phyloP scores from a whole-genome alignment of 2,113 vertebrate genomes.

The Struthio camelus region DNA sequence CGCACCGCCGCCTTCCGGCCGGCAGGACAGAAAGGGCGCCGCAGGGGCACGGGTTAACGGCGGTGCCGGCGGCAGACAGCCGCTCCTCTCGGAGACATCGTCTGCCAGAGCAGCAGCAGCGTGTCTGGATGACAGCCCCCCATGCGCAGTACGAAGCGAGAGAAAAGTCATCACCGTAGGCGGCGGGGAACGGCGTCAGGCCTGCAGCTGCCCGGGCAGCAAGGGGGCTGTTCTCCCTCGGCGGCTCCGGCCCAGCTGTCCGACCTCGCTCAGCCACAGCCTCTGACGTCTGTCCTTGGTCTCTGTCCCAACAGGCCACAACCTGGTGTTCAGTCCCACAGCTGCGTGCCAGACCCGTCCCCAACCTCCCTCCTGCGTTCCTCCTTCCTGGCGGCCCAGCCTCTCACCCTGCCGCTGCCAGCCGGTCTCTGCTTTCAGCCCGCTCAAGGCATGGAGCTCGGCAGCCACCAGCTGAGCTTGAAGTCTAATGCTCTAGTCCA shows the following conservation, averaged over 20 bases:
- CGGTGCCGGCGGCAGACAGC: too few species aligned
- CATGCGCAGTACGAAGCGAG: not conserved
- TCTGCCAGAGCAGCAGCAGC: too few species aligned
- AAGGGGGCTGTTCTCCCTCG: not conserved
- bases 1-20: too few species aligned
- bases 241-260: not conserved
- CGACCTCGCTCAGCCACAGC: not conserved
- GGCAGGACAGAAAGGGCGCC: too few species aligned
- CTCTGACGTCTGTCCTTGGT: slow-evolving; percentile 1
- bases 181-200: not conserved
- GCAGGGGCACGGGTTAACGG: too few species aligned
- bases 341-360: not conserved
- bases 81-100: not conserved
- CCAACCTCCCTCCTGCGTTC: not conserved
- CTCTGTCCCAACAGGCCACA: not conserved
- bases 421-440: not conserved
- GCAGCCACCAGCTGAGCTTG: not conserved
- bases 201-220: accelerated
- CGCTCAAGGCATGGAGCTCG: accelerated
- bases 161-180: not conserved
- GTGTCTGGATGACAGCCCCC: too few species aligned
- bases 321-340: not conserved
- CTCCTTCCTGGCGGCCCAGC: accelerated
- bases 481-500: not conserved
- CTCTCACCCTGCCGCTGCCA: too few species aligned